Evolutionary conservation across 2,113 vertebrate species (phyloP), one percentile per base, ranked within the genome.

Genomic region (Chelonoidis abingdonii): DNA sequence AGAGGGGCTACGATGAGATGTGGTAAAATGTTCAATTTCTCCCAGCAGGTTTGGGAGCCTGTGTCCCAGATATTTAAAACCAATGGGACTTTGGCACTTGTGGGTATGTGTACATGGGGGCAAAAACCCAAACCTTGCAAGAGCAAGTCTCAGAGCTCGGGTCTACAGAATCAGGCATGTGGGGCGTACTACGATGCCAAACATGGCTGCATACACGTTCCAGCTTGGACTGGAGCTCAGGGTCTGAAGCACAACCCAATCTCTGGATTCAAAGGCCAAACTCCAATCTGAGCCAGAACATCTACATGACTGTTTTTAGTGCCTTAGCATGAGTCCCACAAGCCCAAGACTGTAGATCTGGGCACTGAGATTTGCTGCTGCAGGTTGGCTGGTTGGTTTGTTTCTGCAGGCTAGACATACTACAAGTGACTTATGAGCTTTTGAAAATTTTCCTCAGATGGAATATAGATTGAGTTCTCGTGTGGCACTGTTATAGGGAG

Each of bases 31-130:
- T 41, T 25, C 14, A 89, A 83, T 88, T 89, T 65, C 65, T 59
- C 62, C 1, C 8, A 88, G 52, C 2, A 2, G 47, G 29, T 0
- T 0, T 31, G 17, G 27, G 6, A 80, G 1, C 2, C 62, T 84
- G 88, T 92, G 1, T 11, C 83, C 75, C 41, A 44, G 50, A 82
- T 17, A 49, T 79, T 75, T 81, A 65, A 95, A 93, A n/a, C 84
- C 31, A 80, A 50, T 3, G 8, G 86, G 0, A 75, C 65, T 72
- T 62, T 62, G 59, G 29, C 29, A 31, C 12, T 29, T 16, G 6
- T 31, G 29, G 31, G 29, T 62, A 62, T 62, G 29, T 31, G 27
- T 62, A 62, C 6, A 62, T 27, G 14, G 57, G 27, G 27, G 57
- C 1, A 14, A 31, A 27, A 11, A 59, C 12, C 1, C 29, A 31